Evolutionary conservation across 2,888 invertebrate genomes (phyloP), one percentile per base, ranked within the genome.

Genomic region (Prosopocoilus inquinatus): DNA sequence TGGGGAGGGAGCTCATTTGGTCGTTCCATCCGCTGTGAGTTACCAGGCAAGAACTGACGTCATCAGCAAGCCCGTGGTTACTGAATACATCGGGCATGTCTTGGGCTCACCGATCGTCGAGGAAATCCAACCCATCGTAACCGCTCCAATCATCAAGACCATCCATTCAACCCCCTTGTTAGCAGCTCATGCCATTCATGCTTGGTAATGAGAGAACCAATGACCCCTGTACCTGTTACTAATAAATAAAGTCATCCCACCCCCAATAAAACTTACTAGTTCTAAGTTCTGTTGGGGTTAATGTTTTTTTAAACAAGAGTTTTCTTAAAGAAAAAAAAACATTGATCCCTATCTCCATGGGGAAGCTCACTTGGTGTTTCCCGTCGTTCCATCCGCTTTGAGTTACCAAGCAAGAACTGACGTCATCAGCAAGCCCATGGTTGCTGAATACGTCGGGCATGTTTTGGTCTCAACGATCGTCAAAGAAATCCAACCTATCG

Each of bases 1-100:
- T 35, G 68, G 20, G 5, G 20, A 28, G 4, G n/a, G n/a, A n/a
- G 72, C 71, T 34, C 9, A 58, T 35, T 56, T 59, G 32, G 59
- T 76, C 2, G 5, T 15, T 9, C 41, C 41, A 1, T 83, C 82
- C 67, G 80, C 80, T 44, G 69, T 75, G 72, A 59, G 74, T 78
- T 69, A 78, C 69, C 69, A 34, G 5, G 72, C 72, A 34, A 65
- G 70, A 13, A 54, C 60, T 5, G 32, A 57, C 2, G 35, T 58
- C 44, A 46, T 59, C 20, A 55, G 50, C 54, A 58, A 54, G 9
- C 59, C 61, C 13, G 38, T 59, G 4, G 36, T 58, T 9, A 47
- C 52, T 11, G 69, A 70, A 1, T 68, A 78, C 50, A 66, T 75
- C 44, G 57, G 59, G 28, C 59, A 66, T 77, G 48, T 78, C 78